Evolutionary conservation across 2,113 vertebrate species (phyloP).

Genomic region (Chloropsis hardwickii): DNA sequence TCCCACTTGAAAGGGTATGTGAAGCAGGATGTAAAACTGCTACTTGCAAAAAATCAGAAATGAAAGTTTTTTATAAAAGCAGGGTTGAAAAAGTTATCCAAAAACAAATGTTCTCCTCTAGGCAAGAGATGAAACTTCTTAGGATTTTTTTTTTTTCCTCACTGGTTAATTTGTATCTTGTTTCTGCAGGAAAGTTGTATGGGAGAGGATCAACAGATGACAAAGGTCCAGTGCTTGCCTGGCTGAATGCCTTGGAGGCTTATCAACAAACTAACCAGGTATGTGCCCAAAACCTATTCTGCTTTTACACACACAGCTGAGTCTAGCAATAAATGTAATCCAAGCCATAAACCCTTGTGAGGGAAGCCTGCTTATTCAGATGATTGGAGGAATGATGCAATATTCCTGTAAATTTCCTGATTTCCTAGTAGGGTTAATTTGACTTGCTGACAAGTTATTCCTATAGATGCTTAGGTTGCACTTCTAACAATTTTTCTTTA

Average conservation of each 20-base stretch:
- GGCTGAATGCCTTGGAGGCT: slow-evolving; percentile 94
- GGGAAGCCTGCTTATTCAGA: background rate
- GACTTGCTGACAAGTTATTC: background rate
- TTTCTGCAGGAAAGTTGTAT: slow-evolving; percentile 85
- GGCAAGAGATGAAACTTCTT: background rate
- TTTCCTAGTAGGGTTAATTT: background rate
- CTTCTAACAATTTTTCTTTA: background rate
- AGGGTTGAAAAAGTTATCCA: background rate
- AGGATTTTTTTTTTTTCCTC: background rate
- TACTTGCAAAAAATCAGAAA: background rate
- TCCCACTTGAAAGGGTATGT: background rate
- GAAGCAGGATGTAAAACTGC: background rate
- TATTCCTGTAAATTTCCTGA: background rate
- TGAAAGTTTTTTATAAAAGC: background rate
- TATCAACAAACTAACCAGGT: slow-evolving; percentile 90
- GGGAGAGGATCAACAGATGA: slow-evolving; percentile 94
- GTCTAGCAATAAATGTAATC: background rate
- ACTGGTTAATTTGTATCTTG: background rate
- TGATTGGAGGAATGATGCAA: background rate
- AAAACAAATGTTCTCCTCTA: background rate
- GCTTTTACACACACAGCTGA: background rate
- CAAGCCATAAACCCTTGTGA: background rate
- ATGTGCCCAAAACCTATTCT: background rate
- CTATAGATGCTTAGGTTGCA: background rate
- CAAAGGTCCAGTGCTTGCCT: slow-evolving; percentile 94